phyloP scores from a whole-genome alignment of 2,888 invertebrate species.

The Nematopogon swammerdamellus region DNA sequence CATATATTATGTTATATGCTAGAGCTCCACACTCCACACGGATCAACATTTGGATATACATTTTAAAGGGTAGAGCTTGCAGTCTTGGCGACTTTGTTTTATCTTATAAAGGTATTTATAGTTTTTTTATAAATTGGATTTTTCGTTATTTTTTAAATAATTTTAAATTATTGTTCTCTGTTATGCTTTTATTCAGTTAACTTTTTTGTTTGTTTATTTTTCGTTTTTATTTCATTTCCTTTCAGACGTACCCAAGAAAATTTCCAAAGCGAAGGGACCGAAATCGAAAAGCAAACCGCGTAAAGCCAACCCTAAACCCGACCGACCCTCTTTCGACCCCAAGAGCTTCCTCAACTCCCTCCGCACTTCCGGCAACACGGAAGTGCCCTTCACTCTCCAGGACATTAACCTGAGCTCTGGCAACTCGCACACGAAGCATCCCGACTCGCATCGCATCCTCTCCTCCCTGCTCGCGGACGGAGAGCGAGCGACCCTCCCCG shows the following conservation, averaged over 20 bases:
- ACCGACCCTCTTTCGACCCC: slow-evolving; percentile 17
- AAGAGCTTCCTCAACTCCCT: slow-evolving; percentile 35
- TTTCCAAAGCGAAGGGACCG: slow-evolving; percentile 2
- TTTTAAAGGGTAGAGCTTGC: too few species aligned
- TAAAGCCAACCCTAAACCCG: not conserved
- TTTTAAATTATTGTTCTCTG: slow-evolving; percentile 6
- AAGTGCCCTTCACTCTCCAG: not conserved
- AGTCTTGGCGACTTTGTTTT: too few species aligned
- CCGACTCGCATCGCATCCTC: slow-evolving; percentile 19
- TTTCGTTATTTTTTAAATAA: slow-evolving; percentile 10
- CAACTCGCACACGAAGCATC: slow-evolving; percentile 13
- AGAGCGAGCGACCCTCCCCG: too few species aligned
- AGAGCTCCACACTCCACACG: too few species aligned
- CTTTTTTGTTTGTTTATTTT: slow-evolving; percentile 6
- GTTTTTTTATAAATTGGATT: slow-evolving; percentile 7
- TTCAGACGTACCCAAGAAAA: slow-evolving; percentile 2
- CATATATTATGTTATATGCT: too few species aligned
- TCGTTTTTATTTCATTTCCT: slow-evolving; percentile 9
- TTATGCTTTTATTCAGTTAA: slow-evolving; percentile 9
- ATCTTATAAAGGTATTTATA: too few species aligned
- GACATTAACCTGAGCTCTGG: slow-evolving; percentile 20
- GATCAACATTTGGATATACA: too few species aligned
- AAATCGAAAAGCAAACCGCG: not conserved
- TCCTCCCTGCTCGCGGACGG: slow-evolving; percentile 19
- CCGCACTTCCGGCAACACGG: slow-evolving; percentile 21